A percentile compares a stretch with the other conserved stretches of the same genome.
These are phyloP conservation scores for Enteromius treurensis DNA, from an alignment of 2,797 vertebrate species.

Conservation along the genomic window DNA sequence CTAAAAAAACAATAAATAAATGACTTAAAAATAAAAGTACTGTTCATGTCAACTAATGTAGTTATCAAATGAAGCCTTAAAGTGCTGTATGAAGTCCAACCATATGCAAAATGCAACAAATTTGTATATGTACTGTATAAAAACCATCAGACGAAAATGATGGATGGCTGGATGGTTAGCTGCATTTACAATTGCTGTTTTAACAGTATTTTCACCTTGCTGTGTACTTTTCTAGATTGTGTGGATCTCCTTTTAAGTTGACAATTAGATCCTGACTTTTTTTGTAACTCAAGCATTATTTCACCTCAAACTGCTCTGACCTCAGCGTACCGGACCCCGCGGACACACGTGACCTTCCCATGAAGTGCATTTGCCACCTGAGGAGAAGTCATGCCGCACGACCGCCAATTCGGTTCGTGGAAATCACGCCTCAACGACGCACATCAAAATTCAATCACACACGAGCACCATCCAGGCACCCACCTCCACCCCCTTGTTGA, in stretches of 20 bases:
- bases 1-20: too few relatives aligned
- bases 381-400: slow-evolving; percentile 14
- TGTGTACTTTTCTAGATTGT: not conserved
- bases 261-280: not conserved
- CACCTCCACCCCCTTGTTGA: slow-evolving; percentile 63
- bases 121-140: not conserved
- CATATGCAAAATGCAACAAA: not conserved
- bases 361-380: slow-evolving; percentile 26
- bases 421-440: slow-evolving; percentile 21
- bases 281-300: not conserved
- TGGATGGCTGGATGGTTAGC: not conserved
- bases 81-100: not conserved
- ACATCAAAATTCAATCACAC: slow-evolving; percentile 49
- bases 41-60: not conserved
- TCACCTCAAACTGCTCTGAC: not conserved
- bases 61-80: not conserved
- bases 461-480: slow-evolving; percentile 45
- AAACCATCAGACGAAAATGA: not conserved
- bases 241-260: not conserved
- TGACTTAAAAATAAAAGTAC: not conserved
- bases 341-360: slow-evolving; percentile 4
- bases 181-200: not conserved
- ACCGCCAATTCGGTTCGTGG: slow-evolving; percentile 7
- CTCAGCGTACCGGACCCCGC: not conserved
- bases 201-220: not conserved